Percentiles rank a stretch among this genome's conserved stretches.
Evolutionary conservation across 2,888 invertebrate genomes (phyloP).

Genomic region (Abrostola tripartita): DNA sequence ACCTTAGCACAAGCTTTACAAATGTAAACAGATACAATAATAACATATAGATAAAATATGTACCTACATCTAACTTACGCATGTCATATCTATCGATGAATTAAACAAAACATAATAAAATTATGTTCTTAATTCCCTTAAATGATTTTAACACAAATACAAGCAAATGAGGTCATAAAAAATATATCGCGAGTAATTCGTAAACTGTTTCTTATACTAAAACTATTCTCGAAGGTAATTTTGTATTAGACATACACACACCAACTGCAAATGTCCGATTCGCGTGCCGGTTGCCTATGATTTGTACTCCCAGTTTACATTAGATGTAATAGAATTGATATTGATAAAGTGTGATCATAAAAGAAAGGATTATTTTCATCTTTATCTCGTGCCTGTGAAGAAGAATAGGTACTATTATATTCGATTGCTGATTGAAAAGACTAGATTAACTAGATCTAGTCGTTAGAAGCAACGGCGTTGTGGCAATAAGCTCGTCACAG

Average conservation of each 20-base stretch:
- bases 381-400: neutral
- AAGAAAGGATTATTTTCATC: neutral
- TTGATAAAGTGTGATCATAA: slow-evolving; percentile 16
- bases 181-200: neutral
- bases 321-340: slow-evolving; percentile 44
- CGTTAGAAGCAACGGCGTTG: too few relatives aligned
- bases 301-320: slow-evolving; percentile 41
- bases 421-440: too few relatives aligned
- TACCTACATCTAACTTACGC: too few relatives aligned
- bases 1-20: too few relatives aligned
- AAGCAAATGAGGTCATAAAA: neutral
- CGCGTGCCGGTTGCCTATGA: slow-evolving; percentile 49
- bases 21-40: too few relatives aligned
- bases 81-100: too few relatives aligned
- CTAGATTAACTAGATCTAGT: too few relatives aligned
- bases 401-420: neutral
- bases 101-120: too few relatives aligned
- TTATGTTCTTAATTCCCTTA: too few relatives aligned
- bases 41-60: too few relatives aligned
- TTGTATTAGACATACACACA: slow-evolving; percentile 33
- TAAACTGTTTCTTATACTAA: slow-evolving; percentile 15
- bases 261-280: slow-evolving; percentile 57
- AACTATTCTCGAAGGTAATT: slow-evolving; percentile 31
- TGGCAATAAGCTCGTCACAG: too few relatives aligned
- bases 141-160: neutral